These are phyloP conservation scores for Chymomyza fuscimana DNA, from an alignment of 2,888 invertebrate species.

Conservation along the genomic window DNA sequence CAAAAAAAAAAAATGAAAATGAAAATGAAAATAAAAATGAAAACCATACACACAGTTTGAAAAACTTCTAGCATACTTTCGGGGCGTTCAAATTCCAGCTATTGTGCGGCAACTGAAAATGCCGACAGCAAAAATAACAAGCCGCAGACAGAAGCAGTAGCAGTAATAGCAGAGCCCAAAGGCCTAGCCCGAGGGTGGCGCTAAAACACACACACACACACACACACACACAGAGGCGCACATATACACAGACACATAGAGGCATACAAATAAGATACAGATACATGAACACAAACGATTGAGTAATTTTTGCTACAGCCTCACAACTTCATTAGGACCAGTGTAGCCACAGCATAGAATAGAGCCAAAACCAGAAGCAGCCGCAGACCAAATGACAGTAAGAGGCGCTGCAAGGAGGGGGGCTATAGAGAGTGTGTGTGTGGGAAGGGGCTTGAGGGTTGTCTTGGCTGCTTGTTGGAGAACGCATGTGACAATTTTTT, in stretches of 20 bases:
- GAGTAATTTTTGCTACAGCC: constrained; percentile 15
- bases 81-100: background rate
- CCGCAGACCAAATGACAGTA: too few species aligned
- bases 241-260: constrained; percentile 4
- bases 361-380: background rate
- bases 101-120: background rate
- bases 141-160: background rate
- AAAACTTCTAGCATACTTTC: background rate
- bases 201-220: constrained; percentile 25
- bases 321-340: constrained; percentile 7
- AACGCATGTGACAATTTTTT: constrained; percentile 44
- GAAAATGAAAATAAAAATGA: constrained; percentile 24
- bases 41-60: constrained; percentile 1
- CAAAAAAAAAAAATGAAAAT: constrained; percentile 2
- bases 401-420: too few species aligned
- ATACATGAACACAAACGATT: constrained; percentile 5
- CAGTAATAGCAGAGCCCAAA: constrained; percentile 27
- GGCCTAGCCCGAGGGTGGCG: constrained; percentile 62
- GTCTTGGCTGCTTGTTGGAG: constrained; percentile 22
- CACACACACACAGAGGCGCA: constrained; percentile 13
- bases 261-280: background rate
- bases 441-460: constrained; percentile 14
- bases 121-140: constrained; percentile 3
- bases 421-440: too few species aligned
- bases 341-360: background rate